Percentiles rank a stretch among this genome's conserved stretches.
Conservation (phyloP, 2,888 invertebrate genomes). For the Scotopteryx bipunctaria region DNA sequence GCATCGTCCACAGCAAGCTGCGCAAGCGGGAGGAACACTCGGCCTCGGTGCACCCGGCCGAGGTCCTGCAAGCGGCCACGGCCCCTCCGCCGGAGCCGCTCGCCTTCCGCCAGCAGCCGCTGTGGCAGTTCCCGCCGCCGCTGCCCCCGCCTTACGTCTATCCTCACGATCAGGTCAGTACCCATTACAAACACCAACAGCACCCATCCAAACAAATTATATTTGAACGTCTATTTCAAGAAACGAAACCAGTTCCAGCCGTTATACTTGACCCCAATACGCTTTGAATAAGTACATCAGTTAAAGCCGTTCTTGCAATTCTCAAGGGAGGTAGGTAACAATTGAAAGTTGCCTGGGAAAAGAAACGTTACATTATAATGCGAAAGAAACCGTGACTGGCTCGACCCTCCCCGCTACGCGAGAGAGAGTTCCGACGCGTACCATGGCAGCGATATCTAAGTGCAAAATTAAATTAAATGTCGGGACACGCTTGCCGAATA, state of each 20-base stretch:
- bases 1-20: constrained; percentile 95
- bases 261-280: constrained; percentile 75
- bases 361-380: constrained; percentile 56
- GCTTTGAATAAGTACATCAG: constrained; percentile 55
- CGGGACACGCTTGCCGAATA: constrained; percentile 78
- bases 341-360: constrained; percentile 64
- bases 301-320: constrained; percentile 50
- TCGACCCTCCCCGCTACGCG: constrained; percentile 71
- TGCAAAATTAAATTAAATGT: constrained; percentile 79
- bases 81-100: constrained; percentile 80
- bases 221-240: constrained; percentile 51
- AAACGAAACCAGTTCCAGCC: constrained; percentile 60
- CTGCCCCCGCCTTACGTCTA: constrained; percentile 90
- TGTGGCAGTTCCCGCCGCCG: constrained; percentile 93
- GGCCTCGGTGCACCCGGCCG: constrained; percentile 87
- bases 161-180: constrained; percentile 90
- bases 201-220: constrained; percentile 27
- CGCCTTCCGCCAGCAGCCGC: constrained; percentile 87
- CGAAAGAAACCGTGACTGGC: constrained; percentile 75
- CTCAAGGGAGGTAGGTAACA: constrained; percentile 44
- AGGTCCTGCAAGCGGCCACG: constrained; percentile 84
- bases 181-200: constrained; percentile 37
- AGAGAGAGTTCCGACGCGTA: constrained; percentile 70
- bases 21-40: constrained; percentile 92
- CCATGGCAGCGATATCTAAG: constrained; percentile 69